These are phyloP conservation scores for Peromyscus attwateri DNA, from an alignment of 2,797 vertebrate species.

Conservation along the genomic window DNA sequence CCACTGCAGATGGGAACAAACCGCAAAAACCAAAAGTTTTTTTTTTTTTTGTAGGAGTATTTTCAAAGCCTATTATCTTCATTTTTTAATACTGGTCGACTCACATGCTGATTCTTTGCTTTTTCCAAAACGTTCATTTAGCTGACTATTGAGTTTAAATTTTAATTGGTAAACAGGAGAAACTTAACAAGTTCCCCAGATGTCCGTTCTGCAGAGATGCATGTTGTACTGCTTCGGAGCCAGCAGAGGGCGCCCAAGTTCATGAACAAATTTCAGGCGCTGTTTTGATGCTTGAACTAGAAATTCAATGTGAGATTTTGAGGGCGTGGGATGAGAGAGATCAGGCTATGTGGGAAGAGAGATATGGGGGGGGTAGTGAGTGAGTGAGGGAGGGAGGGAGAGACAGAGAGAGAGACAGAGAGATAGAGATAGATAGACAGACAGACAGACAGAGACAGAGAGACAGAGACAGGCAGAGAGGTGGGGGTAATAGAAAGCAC, in stretches of 20 bases:
- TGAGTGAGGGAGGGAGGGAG: neutral
- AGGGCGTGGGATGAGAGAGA: neutral
- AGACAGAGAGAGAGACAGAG: neutral
- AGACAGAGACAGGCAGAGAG: neutral
- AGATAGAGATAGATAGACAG: neutral
- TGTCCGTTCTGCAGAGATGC: neutral
- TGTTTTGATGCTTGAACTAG: slow-evolving; percentile 37
- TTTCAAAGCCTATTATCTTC: slow-evolving; percentile 41
- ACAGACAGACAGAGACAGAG: neutral
- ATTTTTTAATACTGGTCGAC: slow-evolving; percentile 33
- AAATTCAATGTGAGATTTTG: slow-evolving; percentile 28
- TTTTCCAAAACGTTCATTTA: slow-evolving; percentile 27
- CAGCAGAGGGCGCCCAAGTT: slow-evolving; percentile 83
- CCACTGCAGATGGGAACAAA: slow-evolving; percentile 41
- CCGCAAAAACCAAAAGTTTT: neutral
- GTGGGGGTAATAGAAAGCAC: neutral
- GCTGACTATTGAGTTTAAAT: slow-evolving; percentile 28
- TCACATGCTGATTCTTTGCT: slow-evolving; percentile 33
- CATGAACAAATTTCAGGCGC: slow-evolving; percentile 42
- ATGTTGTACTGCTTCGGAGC: slow-evolving; percentile 61
- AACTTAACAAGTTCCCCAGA: neutral
- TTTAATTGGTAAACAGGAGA: slow-evolving; percentile 40
- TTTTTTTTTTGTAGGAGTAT: neutral
- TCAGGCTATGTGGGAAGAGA: neutral
- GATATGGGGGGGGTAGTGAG: neutral